Evolutionary conservation across 2,797 vertebrate genomes (phyloP), one percentile per base, ranked within the genome.

Genomic region (Caiman crocodilus): DNA sequence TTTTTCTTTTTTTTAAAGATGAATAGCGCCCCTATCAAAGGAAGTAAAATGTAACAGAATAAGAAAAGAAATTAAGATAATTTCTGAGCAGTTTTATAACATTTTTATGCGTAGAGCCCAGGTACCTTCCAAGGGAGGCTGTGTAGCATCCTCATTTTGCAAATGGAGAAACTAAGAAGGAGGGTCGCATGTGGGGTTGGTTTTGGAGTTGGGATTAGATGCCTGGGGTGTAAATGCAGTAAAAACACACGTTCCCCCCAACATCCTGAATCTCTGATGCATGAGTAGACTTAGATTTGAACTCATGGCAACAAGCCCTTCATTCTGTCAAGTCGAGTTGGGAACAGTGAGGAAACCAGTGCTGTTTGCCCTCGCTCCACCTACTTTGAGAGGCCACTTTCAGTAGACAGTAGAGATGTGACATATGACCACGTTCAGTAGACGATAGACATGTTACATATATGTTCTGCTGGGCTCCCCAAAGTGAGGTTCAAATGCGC

Each of bases 1-100:
- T n/a, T 28, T n/a, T 7, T 16, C 28, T n/a, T 85, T 7, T 81
- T 95, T 82, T 67, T 59, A 65, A 71, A 18, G 32, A 18, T 90
- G 59, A 69, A 92, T 80, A 76, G 23, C 13, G 58, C 42, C 42
- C 42, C 42, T 83, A 83, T 90, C 61, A 88, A 60, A 83, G 75
- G 50, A 82, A 67, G 21, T 58, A 32, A 90, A 67, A 85, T 88
- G 28, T 7, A 30, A 1, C 57, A n/a, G 42, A 50, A 50, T 50
- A 50, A 50, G 42, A 50, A 50, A 50, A 50, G 42, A 50, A 50
- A 50, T 50, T 50, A 50, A 50, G 42, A 50, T 50, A 50, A 50
- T 50, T 50, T 50, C 42, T 50, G 42, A 50, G 42, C 42, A 50
- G 42, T 50, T 50, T 50, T 50, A 50, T 50, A 50, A 50, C 9